A percentile compares a stretch with the other conserved stretches of the same genome.
These are phyloP conservation scores for Chirona hameri DNA, from an alignment of 2,888 invertebrate species.

Conservation along the genomic window DNA sequence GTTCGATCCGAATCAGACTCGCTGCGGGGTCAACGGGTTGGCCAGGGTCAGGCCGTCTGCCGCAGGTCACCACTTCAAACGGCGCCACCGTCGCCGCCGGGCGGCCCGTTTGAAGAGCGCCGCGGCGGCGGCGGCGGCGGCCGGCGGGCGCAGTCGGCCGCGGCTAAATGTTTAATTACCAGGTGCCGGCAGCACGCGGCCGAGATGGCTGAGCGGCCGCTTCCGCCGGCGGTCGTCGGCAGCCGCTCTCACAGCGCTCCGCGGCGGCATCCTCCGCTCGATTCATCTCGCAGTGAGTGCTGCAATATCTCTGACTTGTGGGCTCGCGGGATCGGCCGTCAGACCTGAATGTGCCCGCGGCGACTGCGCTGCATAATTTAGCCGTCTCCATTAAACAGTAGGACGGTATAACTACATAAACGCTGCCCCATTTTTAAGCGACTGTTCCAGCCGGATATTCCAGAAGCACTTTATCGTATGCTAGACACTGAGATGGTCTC, in stretches of 20 bases:
- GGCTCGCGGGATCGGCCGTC: background rate
- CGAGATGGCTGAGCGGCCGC: background rate
- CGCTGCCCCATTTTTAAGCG: conserved; percentile 28
- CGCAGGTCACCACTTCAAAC: background rate
- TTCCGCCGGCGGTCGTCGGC: background rate
- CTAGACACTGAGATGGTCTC: conserved; percentile 26
- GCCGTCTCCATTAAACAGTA: background rate
- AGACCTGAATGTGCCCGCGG: background rate
- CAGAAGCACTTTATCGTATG: conserved; percentile 24
- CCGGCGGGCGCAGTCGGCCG: background rate
- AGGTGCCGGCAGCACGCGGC: conserved; percentile 1
- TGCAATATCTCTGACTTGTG: background rate
- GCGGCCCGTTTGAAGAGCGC: too few relatives aligned
- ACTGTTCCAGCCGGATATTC: conserved; percentile 10
- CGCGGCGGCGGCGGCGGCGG: too few relatives aligned
- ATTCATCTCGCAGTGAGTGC: background rate
- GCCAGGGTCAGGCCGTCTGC: background rate
- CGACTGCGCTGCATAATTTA: conserved; percentile 10
- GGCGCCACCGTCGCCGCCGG: background rate
- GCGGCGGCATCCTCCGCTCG: background rate
- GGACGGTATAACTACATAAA: conserved; percentile 22
- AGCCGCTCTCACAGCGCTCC: too few relatives aligned
- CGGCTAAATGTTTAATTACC: conserved; percentile 5
- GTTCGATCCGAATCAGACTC: too few relatives aligned
- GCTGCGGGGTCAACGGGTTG: too few relatives aligned